phyloP scores from a whole-genome alignment of 1,140 invertebrate species.

The Pinna nobilis region DNA sequence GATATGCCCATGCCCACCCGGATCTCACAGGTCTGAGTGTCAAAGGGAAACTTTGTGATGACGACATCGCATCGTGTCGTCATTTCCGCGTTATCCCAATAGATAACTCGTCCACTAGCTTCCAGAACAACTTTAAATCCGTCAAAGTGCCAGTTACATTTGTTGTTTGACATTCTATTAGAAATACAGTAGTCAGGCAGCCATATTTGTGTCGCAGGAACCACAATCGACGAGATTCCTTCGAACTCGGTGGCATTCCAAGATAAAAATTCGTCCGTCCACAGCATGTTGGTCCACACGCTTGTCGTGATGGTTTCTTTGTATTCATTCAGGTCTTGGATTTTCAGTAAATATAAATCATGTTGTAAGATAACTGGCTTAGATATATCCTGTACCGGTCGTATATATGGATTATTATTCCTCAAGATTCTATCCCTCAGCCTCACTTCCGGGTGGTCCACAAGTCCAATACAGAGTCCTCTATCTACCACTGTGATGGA shows the following conservation, averaged over 20 bases:
- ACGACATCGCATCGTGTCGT: not conserved
- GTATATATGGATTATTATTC: too few species aligned
- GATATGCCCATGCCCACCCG: conserved; percentile 4
- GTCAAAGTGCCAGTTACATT: not conserved
- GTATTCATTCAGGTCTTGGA: not conserved
- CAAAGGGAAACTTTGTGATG: conserved; percentile 22
- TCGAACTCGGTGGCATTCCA: not conserved
- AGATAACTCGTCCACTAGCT: not conserved
- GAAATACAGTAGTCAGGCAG: not conserved
- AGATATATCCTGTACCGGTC: too few species aligned
- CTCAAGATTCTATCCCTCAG: too few species aligned
- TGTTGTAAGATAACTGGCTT: too few species aligned
- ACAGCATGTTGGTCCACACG: not conserved
- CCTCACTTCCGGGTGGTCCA: too few species aligned
- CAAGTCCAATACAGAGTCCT: too few species aligned
- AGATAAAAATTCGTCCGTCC: not conserved
- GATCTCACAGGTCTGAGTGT: conserved; percentile 17
- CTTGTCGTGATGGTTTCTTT: not conserved
- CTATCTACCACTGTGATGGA: too few species aligned
- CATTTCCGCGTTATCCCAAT: not conserved
- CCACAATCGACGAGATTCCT: not conserved
- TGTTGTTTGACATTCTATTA: not conserved
- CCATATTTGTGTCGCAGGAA: not conserved
- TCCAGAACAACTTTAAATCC: not conserved
- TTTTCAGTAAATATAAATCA: conserved; percentile 1